Conservation (phyloP, 2,113 vertebrate genomes). For the Dicaeum eximium region DNA sequence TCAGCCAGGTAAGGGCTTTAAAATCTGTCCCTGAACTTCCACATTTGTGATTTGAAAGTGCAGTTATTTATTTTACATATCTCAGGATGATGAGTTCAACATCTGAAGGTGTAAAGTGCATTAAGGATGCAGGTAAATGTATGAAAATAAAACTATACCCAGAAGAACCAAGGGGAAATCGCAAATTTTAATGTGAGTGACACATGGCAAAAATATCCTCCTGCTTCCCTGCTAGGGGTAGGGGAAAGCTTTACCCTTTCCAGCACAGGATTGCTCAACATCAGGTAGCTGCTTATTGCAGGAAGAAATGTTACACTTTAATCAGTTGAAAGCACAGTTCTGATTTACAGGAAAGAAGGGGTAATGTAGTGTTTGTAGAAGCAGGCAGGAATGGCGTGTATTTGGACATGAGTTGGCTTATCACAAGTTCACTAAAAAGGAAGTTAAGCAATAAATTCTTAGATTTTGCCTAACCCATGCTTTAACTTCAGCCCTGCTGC, state of each 20-base stretch:
- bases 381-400: rapidly evolving
- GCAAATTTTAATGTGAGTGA: not conserved
- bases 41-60: not conserved
- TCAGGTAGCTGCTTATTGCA: not conserved
- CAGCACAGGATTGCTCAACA: not conserved
- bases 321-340: not conserved
- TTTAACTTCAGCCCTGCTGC: not conserved
- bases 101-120: not conserved
- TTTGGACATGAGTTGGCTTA: not conserved
- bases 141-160: not conserved
- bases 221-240: not conserved
- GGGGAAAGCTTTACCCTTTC: not conserved
- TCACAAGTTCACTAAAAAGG: not conserved
- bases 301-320: not conserved
- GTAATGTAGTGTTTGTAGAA: not conserved
- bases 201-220: not conserved
- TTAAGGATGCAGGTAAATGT: not conserved
- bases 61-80: not conserved
- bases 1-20: not conserved
- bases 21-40: not conserved
- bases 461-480: not conserved
- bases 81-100: not conserved
- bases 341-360: not conserved
- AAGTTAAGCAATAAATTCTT: not conserved
- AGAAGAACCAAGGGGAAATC: not conserved